Evolutionary conservation across 2,797 vertebrate genomes (phyloP).

Genomic region (Brachyalestes nurse): DNA sequence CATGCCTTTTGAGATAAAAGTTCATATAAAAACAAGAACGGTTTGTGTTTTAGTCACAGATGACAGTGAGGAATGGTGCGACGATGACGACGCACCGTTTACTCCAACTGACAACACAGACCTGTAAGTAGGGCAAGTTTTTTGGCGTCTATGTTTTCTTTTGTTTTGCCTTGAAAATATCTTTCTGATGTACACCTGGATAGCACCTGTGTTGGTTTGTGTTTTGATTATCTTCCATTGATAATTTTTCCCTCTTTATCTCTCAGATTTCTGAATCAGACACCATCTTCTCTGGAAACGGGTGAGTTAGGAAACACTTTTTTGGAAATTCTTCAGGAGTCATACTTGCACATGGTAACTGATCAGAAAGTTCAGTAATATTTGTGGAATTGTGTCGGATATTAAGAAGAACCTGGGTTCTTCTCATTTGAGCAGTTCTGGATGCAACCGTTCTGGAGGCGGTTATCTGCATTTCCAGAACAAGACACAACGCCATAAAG

Average conservation of each 20-base stretch:
- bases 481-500: background rate
- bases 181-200: background rate
- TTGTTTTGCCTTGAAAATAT: background rate
- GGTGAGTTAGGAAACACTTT: constrained; percentile 64
- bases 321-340: background rate
- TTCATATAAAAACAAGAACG: background rate
- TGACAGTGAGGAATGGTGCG: constrained; percentile 81
- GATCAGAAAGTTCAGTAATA: background rate
- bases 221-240: background rate
- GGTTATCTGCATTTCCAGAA: background rate
- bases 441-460: background rate
- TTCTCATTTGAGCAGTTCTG: too few species aligned
- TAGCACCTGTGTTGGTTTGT: background rate
- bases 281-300: constrained; percentile 66
- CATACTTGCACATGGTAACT: background rate
- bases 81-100: constrained; percentile 69
- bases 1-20: background rate
- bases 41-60: constrained; percentile 71
- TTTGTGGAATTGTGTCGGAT: background rate
- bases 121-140: constrained; percentile 61
- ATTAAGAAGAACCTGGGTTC: background rate
- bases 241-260: constrained; percentile 1
- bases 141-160: background rate
- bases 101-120: constrained; percentile 38
- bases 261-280: constrained; percentile 65